These are phyloP conservation scores for Lycodopsis pacificus DNA, from an alignment of 2,797 vertebrate species.

Conservation along the genomic window DNA sequence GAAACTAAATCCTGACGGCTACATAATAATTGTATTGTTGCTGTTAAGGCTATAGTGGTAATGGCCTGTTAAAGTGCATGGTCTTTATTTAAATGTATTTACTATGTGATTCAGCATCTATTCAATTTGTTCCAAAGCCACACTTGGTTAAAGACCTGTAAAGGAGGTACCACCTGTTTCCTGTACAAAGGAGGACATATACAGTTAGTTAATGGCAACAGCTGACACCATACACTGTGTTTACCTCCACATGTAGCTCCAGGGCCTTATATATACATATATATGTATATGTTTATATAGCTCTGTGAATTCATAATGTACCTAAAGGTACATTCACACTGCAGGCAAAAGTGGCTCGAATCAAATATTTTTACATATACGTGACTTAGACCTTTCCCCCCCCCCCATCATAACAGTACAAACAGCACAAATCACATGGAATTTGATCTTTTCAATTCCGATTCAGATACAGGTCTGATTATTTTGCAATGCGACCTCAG, in stretches of 20 bases:
- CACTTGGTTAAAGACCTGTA: slow-evolving; percentile 84
- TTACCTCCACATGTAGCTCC: slow-evolving; percentile 72
- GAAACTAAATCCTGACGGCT: neutral
- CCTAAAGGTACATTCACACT: neutral
- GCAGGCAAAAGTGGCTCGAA: neutral
- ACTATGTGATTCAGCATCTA: neutral
- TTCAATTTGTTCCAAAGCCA: slow-evolving; percentile 71
- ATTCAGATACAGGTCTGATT: neutral
- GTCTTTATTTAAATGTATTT: neutral
- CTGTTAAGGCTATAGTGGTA: neutral
- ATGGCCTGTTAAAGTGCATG: neutral
- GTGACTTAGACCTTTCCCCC: too few species aligned
- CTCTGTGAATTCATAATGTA: slow-evolving; percentile 38
- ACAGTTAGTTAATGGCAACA: slow-evolving; percentile 68
- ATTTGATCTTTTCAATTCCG: neutral
- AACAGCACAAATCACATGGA: neutral
- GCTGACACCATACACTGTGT: slow-evolving; percentile 62
- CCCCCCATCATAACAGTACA: too few species aligned
- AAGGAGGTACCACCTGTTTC: slow-evolving; percentile 83
- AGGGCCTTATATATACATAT: slow-evolving; percentile 4
- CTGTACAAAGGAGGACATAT: slow-evolving; percentile 70
- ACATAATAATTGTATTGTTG: neutral
- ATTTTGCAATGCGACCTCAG: neutral
- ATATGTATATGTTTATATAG: neutral
- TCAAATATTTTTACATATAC: neutral